A percentile compares a stretch with the other conserved stretches of the same genome.
Conservation (phyloP, 2,888 invertebrate species). For the Anaspis maculata region DNA sequence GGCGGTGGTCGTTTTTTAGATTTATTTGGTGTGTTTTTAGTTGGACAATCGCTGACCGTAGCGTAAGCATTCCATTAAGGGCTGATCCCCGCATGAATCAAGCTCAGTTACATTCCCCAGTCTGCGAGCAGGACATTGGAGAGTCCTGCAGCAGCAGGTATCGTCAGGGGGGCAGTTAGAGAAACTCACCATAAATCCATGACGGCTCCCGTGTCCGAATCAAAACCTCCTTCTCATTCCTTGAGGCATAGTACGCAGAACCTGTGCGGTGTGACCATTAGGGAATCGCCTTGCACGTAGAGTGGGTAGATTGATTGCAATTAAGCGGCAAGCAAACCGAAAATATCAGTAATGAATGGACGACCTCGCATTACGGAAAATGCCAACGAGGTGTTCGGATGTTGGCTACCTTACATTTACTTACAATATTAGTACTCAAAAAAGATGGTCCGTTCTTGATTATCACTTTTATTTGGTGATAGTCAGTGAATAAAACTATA, state of each 20-base stretch:
- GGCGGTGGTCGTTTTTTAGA: slow-evolving; percentile 22
- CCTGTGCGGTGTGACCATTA: too few relatives aligned
- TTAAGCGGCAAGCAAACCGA: too few relatives aligned
- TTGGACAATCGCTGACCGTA: slow-evolving; percentile 36
- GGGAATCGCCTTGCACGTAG: too few relatives aligned
- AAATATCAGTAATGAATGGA: too few relatives aligned
- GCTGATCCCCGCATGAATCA: slow-evolving; percentile 38
- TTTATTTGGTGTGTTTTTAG: slow-evolving; percentile 30
- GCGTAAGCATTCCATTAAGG: slow-evolving; percentile 39
- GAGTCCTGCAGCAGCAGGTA: slow-evolving; percentile 29
- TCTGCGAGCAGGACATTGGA: slow-evolving; percentile 27
- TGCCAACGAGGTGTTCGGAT: too few relatives aligned
- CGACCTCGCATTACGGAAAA: too few relatives aligned
- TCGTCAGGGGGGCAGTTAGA: slow-evolving; percentile 37
- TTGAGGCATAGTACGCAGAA: too few relatives aligned
- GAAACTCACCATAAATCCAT: slow-evolving; percentile 37
- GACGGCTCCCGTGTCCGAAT: too few relatives aligned
- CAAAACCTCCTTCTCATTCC: too few relatives aligned
- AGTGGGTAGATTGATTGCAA: too few relatives aligned
- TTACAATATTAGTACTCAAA: too few relatives aligned
- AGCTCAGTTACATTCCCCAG: slow-evolving; percentile 30
- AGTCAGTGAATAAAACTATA: background rate
- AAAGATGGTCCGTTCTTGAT: slow-evolving; percentile 1
- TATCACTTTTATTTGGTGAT: slow-evolving; percentile 2
- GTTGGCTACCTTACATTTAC: too few relatives aligned